Conservation (phyloP, 2,797 vertebrate species). For the Notolepis coatsorum region DNA sequence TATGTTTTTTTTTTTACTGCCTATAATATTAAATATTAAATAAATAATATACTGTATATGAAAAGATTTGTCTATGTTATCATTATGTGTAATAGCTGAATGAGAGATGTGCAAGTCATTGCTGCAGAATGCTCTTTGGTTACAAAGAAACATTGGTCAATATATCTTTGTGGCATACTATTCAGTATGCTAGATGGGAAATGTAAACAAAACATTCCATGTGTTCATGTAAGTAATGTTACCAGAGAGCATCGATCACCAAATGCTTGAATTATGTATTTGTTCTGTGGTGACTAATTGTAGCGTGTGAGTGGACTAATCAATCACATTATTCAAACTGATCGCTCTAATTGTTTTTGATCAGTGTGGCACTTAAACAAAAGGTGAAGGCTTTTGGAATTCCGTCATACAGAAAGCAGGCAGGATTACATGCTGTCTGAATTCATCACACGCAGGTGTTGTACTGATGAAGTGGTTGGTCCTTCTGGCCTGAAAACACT, state of each 20-base stretch:
- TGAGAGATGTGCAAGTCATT: slow-evolving; percentile 14
- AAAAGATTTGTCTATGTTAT: slow-evolving; percentile 12
- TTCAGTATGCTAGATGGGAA: slow-evolving; percentile 50
- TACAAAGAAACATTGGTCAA: slow-evolving; percentile 40
- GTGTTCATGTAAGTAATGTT: slow-evolving; percentile 58
- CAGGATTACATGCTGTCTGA: slow-evolving; percentile 20
- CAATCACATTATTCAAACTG: slow-evolving; percentile 68
- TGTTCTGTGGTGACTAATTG: slow-evolving; percentile 58
- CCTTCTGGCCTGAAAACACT: slow-evolving; percentile 7
- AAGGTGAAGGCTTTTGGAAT: slow-evolving; percentile 60
- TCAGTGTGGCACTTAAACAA: slow-evolving; percentile 60
- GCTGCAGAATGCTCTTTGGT: slow-evolving; percentile 4
- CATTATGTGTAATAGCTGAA: neutral
- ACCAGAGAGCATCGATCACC: slow-evolving; percentile 62
- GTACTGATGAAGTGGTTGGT: slow-evolving; percentile 34
- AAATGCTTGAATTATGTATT: slow-evolving; percentile 32
- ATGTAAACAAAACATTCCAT: slow-evolving; percentile 57
- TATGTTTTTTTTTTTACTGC: slow-evolving; percentile 23
- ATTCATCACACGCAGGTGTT: slow-evolving; percentile 32
- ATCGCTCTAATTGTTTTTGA: slow-evolving; percentile 74
- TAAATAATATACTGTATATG: slow-evolving; percentile 8
- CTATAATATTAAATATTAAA: neutral
- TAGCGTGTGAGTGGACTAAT: slow-evolving; percentile 55
- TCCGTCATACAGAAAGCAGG: slow-evolving; percentile 32
- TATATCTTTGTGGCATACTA: slow-evolving; percentile 45